Base-by-base conservation (phyloP, 1,140 invertebrate genomes). In the Drosophila ficusphila region DNA sequence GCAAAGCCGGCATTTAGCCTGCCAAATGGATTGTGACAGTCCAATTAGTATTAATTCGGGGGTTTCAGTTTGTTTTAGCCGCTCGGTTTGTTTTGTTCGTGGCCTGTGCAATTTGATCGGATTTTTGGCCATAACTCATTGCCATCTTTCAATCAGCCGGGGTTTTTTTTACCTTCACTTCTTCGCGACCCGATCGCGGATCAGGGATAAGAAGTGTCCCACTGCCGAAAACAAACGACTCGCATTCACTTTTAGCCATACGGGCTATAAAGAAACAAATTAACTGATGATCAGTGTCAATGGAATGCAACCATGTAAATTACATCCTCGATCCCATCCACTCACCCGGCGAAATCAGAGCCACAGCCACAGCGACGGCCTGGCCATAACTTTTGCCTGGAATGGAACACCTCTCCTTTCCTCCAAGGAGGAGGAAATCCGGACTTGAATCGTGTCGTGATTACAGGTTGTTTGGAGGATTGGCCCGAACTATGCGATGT, bases 201-300 rank as follows among this genome's bases (percentile, higher is more conserved):
- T n/a, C n/a, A n/a, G n/a, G 68, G 58, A 85, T 89, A 89, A 89
- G 62, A 81, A 81, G 82, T 85, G 85, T 89, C 79, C 82, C 76
- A 88, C 58, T 88, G 78, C 77, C 82, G 64, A 88, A 88, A 88
- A 81, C 77, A 82, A 88, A 88, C 77, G 77, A 78, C 76, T 82
- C 62, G 73, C 82, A 81, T 88, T 88, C 82, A 88, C 83, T 88
- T 88, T 86, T 79, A 34, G 76, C 67, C 68, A 52, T 72, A 54
- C 68, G 57, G 64, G 69, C 78, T 71, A 76, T 78, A 82, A 88
- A 76, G 73, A 79, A 89, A 89, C 85, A 89, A 89, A 89, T 89
- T 85, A 89, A 89, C 86, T 89, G 86, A 89, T 89, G 85, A 89
- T 89, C 85, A 85, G 85, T 89, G 86, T 81, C 85, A 89, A 89